phyloP scores from a whole-genome alignment of 2,113 vertebrate genomes.

The Rhabdornis inornatus region DNA sequence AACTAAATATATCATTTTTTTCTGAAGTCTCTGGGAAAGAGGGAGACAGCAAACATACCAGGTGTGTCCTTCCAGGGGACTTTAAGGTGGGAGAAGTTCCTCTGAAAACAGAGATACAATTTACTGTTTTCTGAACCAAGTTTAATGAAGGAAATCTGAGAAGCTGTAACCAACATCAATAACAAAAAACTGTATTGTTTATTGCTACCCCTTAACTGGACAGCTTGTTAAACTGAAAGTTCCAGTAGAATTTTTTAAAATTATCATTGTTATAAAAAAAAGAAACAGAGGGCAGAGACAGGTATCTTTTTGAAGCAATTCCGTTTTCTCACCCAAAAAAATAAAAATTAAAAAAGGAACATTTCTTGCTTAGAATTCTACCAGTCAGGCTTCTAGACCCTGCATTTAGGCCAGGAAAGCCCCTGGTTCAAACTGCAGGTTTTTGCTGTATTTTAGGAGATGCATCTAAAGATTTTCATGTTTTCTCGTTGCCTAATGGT shows the following conservation, averaged over 20 bases:
- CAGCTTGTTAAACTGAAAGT: background rate
- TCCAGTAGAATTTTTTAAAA: background rate
- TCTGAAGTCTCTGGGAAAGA: background rate
- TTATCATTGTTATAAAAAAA: background rate
- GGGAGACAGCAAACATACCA: background rate
- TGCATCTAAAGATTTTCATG: background rate
- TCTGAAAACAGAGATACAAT: background rate
- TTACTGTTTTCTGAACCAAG: background rate
- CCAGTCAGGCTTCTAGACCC: background rate
- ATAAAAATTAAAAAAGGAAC: background rate
- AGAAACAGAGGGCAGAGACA: background rate
- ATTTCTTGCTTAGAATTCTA: background rate
- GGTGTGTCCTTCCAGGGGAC: background rate
- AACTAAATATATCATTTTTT: background rate
- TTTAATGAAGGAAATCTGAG: background rate
- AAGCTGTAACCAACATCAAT: background rate
- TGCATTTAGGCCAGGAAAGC: background rate
- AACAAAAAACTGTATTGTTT: background rate
- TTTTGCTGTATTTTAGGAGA: background rate
- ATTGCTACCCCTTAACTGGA: background rate
- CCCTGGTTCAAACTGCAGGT: background rate
- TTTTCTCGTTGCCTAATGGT: background rate
- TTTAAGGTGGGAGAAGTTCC: background rate
- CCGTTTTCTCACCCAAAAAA: background rate
- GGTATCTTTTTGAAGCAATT: background rate